Conservation (phyloP, 2,113 vertebrate species). For the Callopanchax toddi region DNA sequence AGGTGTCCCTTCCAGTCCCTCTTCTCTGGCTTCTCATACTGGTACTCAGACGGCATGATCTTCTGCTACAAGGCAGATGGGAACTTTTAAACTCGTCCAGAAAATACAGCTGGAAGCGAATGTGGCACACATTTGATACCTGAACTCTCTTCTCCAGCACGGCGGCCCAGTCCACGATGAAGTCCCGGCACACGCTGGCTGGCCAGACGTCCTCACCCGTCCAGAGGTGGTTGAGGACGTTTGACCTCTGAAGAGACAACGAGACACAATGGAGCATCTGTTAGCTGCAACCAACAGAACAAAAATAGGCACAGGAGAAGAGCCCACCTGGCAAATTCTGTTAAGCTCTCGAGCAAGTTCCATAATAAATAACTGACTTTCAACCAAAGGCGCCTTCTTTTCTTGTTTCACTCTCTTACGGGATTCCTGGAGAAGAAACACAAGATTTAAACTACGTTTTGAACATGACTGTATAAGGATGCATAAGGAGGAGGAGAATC, state of each 20-base stretch:
- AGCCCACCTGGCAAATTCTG: constrained; percentile 75
- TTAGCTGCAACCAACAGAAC: background rate
- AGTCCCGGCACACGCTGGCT: constrained; percentile 70
- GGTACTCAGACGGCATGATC: constrained; percentile 43
- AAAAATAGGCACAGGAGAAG: background rate
- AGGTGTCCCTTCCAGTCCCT: constrained; percentile 70
- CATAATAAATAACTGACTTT: constrained; percentile 82
- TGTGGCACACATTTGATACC: constrained; percentile 14
- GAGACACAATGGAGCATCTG: background rate
- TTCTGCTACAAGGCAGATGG: constrained; percentile 48
- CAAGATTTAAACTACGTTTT: background rate
- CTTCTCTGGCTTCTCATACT: constrained; percentile 56
- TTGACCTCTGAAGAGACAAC: constrained; percentile 66
- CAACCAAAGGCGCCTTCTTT: constrained; percentile 75
- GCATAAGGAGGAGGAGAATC: too few species aligned
- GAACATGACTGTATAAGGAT: background rate
- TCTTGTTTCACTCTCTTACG: constrained; percentile 70
- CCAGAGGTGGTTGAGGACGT: constrained; percentile 78
- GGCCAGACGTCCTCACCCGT: constrained; percentile 77
- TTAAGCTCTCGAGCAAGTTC: constrained; percentile 80
- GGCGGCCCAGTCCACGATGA: constrained; percentile 76
- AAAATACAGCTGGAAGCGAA: background rate
- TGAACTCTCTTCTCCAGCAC: constrained; percentile 71
- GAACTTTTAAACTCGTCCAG: background rate
- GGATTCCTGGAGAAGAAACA: constrained; percentile 67